Evolutionary conservation across 2,797 vertebrate species (phyloP).

Genomic region (Petrocephalus schoutedeni): DNA sequence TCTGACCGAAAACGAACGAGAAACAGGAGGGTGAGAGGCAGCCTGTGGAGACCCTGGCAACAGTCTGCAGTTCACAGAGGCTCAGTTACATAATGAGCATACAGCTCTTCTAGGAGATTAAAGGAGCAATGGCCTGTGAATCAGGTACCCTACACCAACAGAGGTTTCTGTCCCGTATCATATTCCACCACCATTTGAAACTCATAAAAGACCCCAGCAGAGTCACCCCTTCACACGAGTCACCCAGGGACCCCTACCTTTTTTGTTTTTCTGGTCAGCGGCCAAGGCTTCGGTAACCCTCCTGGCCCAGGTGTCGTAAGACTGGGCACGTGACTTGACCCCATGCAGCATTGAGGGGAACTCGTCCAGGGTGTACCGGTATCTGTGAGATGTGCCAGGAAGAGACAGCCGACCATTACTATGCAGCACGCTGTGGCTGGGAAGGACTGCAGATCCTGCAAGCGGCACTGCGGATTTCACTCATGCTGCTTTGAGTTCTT

Average conservation of each 20-base stretch:
- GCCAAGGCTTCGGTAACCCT: constrained; percentile 86
- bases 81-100: not conserved
- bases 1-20: constrained; percentile 58
- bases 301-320: constrained; percentile 92
- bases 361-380: constrained; percentile 88
- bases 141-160: no score
- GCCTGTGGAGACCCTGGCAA: not conserved
- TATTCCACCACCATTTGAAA: no score
- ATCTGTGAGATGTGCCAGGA: constrained; percentile 56
- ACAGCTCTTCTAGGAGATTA: no score
- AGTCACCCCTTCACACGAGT: not conserved
- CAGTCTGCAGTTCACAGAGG: not conserved
- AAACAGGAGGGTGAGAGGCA: not conserved
- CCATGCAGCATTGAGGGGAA: constrained; percentile 88
- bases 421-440: not conserved
- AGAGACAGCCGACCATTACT: not conserved
- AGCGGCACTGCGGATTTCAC: not conserved
- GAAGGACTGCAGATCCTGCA: not conserved
- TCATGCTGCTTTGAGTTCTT: not conserved
- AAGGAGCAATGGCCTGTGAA: no score
- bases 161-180: no score
- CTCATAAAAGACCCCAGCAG: not conserved
- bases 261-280: constrained; percentile 89
- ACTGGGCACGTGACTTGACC: constrained; percentile 90
- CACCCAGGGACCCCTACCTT: constrained; percentile 65